Base-by-base conservation (phyloP, 64 coral and sea anemone genomes). In the Stichodactyla helianthus region DNA sequence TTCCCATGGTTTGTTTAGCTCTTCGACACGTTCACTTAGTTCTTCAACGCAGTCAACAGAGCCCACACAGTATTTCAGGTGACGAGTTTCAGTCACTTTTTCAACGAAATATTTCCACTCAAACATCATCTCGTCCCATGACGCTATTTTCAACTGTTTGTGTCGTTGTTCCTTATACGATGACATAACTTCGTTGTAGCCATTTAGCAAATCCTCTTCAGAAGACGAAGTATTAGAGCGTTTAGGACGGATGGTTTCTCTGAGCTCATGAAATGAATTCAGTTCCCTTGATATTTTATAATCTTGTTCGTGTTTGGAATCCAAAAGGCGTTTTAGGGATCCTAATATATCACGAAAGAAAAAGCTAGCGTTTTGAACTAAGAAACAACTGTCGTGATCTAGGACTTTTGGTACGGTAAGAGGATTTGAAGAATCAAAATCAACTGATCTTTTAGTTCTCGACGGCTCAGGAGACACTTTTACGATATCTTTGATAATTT, bases 81-180 rank as follows among this genome's bases (percentile, higher is more conserved):
- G 23, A 16, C 55, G 51, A 12, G n/a, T 71, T 54, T 52, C 63
- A 10, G 88, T 89, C 8, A 74, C 56, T 18, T 80, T 68, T 22
- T 89, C 88, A 3, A 89, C 58, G 35, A 74, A 89, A 10, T 76
- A 51, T 52, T 82, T 89, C 88, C 88, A 89, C 53, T 20, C 52
- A 18, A 50, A 57, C 6, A 89, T 12, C 10, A 50, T 89, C 17
- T 84, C 82, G 54, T 89, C 71, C 88, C 88, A 89, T 52, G 61
- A 77, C 65, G 25, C 4, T 25, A 58, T 56, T 60, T 83, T 13
- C 54, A 31, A 18, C 17, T 58, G 82, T 53, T 83, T 35, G 17
- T 20, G n/a, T 28, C 82, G 51, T 26, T 83, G 51, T 4, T 57
- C 54, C 82, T 26, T 83, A 20, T 83, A 83, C 13, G 18, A 28